A percentile compares a stretch with the other conserved stretches of the same genome.
Conservation (phyloP, 2,797 vertebrate genomes). For the Periparus ater region DNA sequence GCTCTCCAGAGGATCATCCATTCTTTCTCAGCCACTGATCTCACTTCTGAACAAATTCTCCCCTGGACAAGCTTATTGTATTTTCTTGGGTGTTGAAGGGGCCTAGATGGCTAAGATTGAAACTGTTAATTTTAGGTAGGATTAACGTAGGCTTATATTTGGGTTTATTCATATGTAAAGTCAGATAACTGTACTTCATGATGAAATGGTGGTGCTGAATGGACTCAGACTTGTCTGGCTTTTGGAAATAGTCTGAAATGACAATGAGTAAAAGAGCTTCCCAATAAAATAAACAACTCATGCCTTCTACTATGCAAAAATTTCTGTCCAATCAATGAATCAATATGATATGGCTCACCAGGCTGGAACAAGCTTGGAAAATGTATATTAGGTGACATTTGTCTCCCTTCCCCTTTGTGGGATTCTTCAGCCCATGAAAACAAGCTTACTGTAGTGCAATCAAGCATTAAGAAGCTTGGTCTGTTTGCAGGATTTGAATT, state of each 20-base stretch:
- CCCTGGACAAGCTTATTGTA: neutral
- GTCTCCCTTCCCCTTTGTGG: neutral
- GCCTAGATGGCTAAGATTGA: neutral
- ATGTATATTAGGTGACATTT: neutral
- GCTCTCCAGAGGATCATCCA: neutral
- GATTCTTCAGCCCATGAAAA: neutral
- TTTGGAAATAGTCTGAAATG: neutral
- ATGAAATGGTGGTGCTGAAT: neutral
- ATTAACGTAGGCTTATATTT: neutral
- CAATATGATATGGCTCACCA: neutral
- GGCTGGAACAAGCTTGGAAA: neutral
- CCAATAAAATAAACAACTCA: neutral
- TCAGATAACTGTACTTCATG: neutral
- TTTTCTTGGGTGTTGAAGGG: neutral
- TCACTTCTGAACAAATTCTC: neutral
- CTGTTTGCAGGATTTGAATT: neutral
- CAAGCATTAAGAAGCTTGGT: neutral
- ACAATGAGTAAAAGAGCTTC: neutral
- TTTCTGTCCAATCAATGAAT: neutral
- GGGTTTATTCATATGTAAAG: neutral
- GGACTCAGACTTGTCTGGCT: neutral
- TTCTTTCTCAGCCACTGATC: neutral
- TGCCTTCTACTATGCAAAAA: neutral
- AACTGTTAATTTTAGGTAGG: neutral
- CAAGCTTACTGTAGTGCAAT: neutral